Evolutionary conservation across 2,888 invertebrate genomes (phyloP).

Genomic region (Lycaena phlaeas): DNA sequence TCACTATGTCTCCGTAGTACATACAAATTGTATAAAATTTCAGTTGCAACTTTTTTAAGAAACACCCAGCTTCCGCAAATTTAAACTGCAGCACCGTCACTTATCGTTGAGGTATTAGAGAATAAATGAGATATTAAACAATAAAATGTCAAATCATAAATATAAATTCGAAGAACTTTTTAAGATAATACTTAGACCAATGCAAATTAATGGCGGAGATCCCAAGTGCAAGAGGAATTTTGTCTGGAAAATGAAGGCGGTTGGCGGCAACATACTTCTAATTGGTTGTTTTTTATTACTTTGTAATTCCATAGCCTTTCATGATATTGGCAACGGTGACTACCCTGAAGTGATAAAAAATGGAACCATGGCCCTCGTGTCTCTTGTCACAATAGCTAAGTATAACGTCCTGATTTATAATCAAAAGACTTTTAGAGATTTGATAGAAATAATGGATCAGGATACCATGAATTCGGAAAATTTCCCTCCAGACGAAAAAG

Average conservation of each 20-base stretch:
- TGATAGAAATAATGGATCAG: slow-evolving; percentile 31
- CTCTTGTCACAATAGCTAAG: slow-evolving; percentile 30
- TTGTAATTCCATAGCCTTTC: slow-evolving; percentile 27
- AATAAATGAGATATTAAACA: too few species aligned
- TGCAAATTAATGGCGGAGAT: background rate
- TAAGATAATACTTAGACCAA: background rate
- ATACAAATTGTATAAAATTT: too few species aligned
- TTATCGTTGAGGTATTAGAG: too few species aligned
- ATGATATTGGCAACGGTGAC: slow-evolving; percentile 29
- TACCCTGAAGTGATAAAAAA: slow-evolving; percentile 39
- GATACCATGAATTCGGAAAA: slow-evolving; percentile 33
- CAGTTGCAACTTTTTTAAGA: too few species aligned
- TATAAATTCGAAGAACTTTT: background rate
- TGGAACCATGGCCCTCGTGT: slow-evolving; percentile 32
- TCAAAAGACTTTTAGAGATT: slow-evolving; percentile 25
- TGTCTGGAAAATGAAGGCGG: slow-evolving; percentile 12
- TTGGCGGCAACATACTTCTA: slow-evolving; percentile 7
- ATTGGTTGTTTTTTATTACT: slow-evolving; percentile 21
- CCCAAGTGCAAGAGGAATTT: slow-evolving; percentile 7
- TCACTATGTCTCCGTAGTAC: too few species aligned
- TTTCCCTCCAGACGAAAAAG: slow-evolving; percentile 28
- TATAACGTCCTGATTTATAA: slow-evolving; percentile 31
- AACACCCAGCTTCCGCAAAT: too few species aligned
- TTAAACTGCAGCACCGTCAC: too few species aligned
- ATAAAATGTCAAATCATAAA: background rate